Conservation (phyloP, 2,113 vertebrate species). For the Gambusia affinis region DNA sequence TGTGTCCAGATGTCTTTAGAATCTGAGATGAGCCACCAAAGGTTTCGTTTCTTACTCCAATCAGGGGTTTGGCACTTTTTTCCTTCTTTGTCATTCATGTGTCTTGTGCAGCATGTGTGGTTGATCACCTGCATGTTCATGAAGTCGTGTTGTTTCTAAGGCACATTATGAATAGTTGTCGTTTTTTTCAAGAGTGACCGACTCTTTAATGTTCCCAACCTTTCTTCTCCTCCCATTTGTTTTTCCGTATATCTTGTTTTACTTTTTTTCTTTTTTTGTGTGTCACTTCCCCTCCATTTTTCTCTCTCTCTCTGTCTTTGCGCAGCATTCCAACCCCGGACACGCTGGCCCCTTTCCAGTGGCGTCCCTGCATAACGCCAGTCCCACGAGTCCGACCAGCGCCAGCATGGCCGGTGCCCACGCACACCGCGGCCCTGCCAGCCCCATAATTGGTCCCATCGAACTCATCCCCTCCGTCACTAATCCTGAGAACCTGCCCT, state of each 20-base stretch:
- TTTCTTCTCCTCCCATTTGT: background rate
- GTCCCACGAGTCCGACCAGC: conserved; percentile 96
- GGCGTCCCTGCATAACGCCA: conserved; percentile 94
- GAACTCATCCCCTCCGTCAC: conserved; percentile 98
- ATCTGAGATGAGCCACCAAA: conserved; percentile 82
- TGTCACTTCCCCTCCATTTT: background rate
- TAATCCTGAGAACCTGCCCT: conserved; percentile 97
- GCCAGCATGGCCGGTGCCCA: conserved; percentile 94
- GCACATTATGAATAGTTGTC: conserved; percentile 4
- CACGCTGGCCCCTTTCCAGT: conserved; percentile 97
- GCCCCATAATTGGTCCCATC: conserved; percentile 90
- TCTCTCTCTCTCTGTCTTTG: conserved; percentile 29
- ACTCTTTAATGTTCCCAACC: background rate
- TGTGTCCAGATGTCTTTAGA: conserved; percentile 81
- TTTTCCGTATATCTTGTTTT: conserved; percentile 1
- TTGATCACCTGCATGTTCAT: conserved; percentile 69
- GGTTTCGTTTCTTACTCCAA: conserved; percentile 81
- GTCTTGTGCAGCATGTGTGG: conserved; percentile 74
- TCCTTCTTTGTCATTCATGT: conserved; percentile 65
- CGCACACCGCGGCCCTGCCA: conserved; percentile 89
- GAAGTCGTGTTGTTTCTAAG: conserved; percentile 37
- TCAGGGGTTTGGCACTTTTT: conserved; percentile 77
- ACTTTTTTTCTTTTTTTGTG: background rate
- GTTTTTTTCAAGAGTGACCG: conserved; percentile 8
- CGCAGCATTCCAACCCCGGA: conserved; percentile 96